Evolutionary conservation across 2,888 invertebrate genomes (phyloP), one percentile per base, ranked within the genome.

Genomic region (Schrankia costaestrigalis): DNA sequence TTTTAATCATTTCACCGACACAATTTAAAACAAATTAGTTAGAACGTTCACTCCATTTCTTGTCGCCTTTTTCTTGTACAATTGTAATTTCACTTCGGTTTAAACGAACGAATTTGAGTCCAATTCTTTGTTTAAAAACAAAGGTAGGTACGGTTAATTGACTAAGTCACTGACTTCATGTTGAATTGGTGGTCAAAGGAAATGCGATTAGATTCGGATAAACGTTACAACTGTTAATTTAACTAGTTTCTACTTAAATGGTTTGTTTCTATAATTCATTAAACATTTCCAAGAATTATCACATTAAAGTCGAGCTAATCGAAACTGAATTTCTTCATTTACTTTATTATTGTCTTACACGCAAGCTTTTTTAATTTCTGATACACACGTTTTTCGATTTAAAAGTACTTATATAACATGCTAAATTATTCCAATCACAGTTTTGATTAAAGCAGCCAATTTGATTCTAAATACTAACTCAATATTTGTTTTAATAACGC

Each of bases 401-500:
- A 33, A 4, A 10, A 22, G n/a, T 9, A 13, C 34, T 35, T 31
- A 41, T 51, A 41, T 39, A 31, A 47, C 47, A 11, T 28, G 31
- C 21, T n/a, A 21, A 21, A 21, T 21, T 9, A 47, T 38, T 37
- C 21, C 37, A 51, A 53, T 56, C 41, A 51, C 19, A 36, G 31
- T 27, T 31, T 37, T 34, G 32, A 31, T 33, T n/a, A n/a, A n/a
- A n/a, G n/a, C n/a, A n/a, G n/a, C 27, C 41, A 39, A 37, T 56
- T 66, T 71, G 74, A 67, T 51, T 60, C 74, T 64, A 71, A 77
- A 66, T 64, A 56, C 65, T 78, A 81, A 78, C 78, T 73, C 77
- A 83, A 86, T 86, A 86, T 86, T 86, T 77, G 78, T 78, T 78
- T 77, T 84, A 83, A 82, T 82, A 71, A 76, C 69, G 61, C 57